phyloP scores from a whole-genome alignment of 2,113 vertebrate species.

The Neofelis nebulosa region DNA sequence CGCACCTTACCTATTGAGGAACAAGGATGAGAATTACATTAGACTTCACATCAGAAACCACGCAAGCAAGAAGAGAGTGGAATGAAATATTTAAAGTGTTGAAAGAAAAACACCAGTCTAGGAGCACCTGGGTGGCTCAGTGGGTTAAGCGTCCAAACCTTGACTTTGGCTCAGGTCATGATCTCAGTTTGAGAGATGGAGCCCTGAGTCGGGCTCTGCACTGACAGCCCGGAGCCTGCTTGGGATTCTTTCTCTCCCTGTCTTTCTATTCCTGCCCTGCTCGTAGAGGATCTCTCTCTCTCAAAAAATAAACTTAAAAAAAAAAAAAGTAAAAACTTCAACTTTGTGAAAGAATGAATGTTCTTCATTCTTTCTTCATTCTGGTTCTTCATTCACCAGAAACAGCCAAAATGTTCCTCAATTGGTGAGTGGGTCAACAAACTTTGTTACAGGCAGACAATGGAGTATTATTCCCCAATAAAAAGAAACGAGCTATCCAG shows the following conservation, averaged over 20 bases:
- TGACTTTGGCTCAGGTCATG: too few species aligned
- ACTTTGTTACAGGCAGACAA: neutral
- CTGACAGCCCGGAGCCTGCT: too few species aligned
- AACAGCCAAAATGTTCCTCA: neutral
- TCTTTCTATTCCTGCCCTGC: too few species aligned
- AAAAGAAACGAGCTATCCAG: neutral
- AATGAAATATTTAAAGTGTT: neutral
- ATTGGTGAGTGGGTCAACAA: neutral
- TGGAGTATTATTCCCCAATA: neutral
- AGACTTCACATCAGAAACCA: neutral
- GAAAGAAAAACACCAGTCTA: neutral
- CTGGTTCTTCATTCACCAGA: neutral
- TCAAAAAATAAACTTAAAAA: neutral
- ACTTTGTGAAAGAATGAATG: neutral
- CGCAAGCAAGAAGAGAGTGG: neutral
- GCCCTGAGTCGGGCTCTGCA: too few species aligned
- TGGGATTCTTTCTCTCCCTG: too few species aligned
- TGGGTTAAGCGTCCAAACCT: too few species aligned
- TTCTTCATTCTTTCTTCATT: too few species aligned
- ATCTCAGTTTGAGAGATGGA: too few species aligned
- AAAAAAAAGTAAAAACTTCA: neutral
- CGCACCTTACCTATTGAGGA: neutral
- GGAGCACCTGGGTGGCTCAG: too few species aligned
- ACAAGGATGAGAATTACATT: neutral
- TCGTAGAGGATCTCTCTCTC: too few species aligned